A percentile compares a stretch with the other conserved stretches of the same genome.
Conservation (phyloP, 2,797 vertebrate species). For the Catostomus latipinnis region DNA sequence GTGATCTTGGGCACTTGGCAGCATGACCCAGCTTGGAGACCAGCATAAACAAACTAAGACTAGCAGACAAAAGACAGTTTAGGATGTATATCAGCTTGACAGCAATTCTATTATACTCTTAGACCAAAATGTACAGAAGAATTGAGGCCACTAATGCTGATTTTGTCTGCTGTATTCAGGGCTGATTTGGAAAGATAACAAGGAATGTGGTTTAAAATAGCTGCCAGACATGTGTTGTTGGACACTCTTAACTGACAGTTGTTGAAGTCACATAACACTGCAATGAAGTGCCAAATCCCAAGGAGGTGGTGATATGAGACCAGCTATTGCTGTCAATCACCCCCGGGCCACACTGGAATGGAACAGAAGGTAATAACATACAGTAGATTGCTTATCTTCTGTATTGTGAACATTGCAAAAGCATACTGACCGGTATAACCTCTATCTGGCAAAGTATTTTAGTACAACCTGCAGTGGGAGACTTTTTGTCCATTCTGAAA, state of each 20-base stretch:
- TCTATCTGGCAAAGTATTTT: neutral
- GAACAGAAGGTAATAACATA: neutral
- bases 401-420: neutral
- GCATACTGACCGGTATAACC: neutral
- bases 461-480: neutral
- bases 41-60: no score
- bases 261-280: constrained; percentile 23
- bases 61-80: neutral
- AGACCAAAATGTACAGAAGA: constrained; percentile 2
- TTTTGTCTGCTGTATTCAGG: constrained; percentile 21
- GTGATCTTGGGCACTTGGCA: no score
- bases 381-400: constrained; percentile 7
- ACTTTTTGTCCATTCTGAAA: neutral
- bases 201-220: constrained; percentile 18
- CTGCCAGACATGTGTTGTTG: constrained; percentile 2
- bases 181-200: constrained; percentile 1
- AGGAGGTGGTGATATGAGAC: constrained; percentile 12
- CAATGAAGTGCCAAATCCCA: constrained; percentile 17
- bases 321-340: constrained; percentile 31
- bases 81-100: neutral
- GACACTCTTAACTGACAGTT: neutral
- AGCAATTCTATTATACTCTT: neutral
- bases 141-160: constrained; percentile 11
- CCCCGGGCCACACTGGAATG: neutral
- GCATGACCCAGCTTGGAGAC: no score